Evolutionary conservation across 2,888 invertebrate species (phyloP), one percentile per base, ranked within the genome.

Genomic region (Vandiemenella viatica): DNA sequence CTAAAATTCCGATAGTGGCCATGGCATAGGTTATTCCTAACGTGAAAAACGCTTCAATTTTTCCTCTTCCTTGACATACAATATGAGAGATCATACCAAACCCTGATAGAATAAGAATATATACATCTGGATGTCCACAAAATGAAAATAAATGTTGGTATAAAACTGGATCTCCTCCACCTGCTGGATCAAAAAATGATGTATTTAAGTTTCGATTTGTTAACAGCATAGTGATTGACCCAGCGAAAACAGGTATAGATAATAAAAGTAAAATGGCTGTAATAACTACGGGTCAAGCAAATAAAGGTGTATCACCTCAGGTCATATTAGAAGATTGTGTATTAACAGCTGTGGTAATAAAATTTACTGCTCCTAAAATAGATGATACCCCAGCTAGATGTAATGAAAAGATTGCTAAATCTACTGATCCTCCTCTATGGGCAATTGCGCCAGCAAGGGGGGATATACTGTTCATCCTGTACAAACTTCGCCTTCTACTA

Each of bases 121-220:
- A 88, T 54, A 87, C 84, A 77, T 87, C 85, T 8, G 85, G 86
- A 49, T 87, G 86, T 0, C 85, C 86, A 75, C 87, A 88, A 70
- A 87, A 87, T 78, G 85, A 87, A 70, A 88, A 85, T 74, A 86
- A 68, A 65, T 87, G 84, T 76, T 86, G 83, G 48, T 81, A 86
- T 57, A 87, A 58, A 68, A 87, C 77, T 2, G 84, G 85, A 49
- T 87, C 85, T 47, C 85, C 87, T 21, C 85, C 86, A 52, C 83
- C 84, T 0, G 76, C 72, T 0, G 83, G 83, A 26, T 86, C 83
- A 74, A 86, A 87, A 66, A 87, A 87, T 1, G 80, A 77, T 1
- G 83, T 83, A 23, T 26, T 51, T 65, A 85, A 64, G 68, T 87
- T 85, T 63, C 83, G 83, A 60, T 86, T 84, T 3, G 80, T 80